These are phyloP conservation scores for Amblyopsis rosae DNA, from an alignment of 2,113 vertebrate species.

Conservation along the genomic window DNA sequence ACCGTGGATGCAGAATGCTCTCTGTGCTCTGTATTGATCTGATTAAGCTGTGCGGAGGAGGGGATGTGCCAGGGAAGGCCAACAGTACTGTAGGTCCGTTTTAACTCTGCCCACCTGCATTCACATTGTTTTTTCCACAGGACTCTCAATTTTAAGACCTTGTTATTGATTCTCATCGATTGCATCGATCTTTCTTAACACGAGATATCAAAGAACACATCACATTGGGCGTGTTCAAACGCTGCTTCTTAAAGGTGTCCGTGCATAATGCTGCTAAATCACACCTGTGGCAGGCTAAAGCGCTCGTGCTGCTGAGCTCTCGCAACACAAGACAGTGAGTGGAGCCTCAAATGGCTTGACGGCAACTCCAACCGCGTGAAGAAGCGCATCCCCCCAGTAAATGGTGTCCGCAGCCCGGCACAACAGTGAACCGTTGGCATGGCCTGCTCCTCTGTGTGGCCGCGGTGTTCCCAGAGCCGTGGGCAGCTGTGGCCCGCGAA, in stretches of 20 bases:
- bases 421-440: conserved; percentile 35
- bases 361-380: conserved; percentile 9
- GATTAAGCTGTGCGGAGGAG: conserved; percentile 43
- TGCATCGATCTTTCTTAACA: neutral
- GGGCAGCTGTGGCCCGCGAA: conserved; percentile 53
- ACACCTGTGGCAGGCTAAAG: neutral
- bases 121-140: neutral
- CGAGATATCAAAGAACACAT: neutral
- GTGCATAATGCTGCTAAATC: neutral
- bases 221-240: neutral
- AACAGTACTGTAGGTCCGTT: conserved; percentile 35
- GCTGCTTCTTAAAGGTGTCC: neutral
- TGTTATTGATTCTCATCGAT: conserved; percentile 15
- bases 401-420: conserved; percentile 28
- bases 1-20: conserved; percentile 3
- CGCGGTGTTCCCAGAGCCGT: conserved; percentile 41
- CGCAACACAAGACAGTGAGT: neutral
- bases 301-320: neutral
- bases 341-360: conserved; percentile 8
- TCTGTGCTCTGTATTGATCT: conserved; percentile 47
- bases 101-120: conserved; percentile 6
- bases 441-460: conserved; percentile 42
- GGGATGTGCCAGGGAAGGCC: conserved; percentile 11
- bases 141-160: neutral
- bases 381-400: neutral